Conservation (phyloP, 2,113 vertebrate genomes). For the Campylomormyrus numenius region DNA sequence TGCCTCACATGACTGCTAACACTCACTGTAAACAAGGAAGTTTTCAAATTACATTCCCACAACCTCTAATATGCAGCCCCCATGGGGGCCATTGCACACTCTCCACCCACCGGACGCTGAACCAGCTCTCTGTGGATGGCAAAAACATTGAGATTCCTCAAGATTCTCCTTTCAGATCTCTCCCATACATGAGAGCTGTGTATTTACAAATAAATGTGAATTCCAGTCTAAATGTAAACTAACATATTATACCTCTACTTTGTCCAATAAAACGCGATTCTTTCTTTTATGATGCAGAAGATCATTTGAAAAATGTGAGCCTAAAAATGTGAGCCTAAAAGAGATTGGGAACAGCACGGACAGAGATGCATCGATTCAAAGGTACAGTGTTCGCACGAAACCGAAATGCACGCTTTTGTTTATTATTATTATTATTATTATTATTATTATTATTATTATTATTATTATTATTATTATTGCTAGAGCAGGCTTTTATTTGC, state of each 20-base stretch:
- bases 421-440: neutral
- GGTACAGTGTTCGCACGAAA: neutral
- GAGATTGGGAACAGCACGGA: neutral
- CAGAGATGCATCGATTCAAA: neutral
- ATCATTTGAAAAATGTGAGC: neutral
- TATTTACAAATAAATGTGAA: neutral
- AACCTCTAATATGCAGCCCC: neutral
- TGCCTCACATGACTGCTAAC: neutral
- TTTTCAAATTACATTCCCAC: neutral
- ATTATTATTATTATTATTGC: neutral
- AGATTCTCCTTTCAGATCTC: neutral
- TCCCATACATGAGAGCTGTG: neutral
- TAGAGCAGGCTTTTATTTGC: conserved; percentile 37
- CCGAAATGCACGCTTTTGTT: neutral
- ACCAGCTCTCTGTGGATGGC: neutral
- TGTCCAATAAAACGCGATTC: too few species aligned
- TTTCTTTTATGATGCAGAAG: neutral
- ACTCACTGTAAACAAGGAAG: neutral
- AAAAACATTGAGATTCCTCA: neutral
- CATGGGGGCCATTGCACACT: neutral
- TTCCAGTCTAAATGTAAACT: neutral
- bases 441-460: neutral
- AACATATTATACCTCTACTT: neutral
- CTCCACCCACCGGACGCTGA: neutral
- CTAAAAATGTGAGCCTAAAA: neutral